Conservation (phyloP, 2,113 vertebrate species). For the Perccottus glenii region DNA sequence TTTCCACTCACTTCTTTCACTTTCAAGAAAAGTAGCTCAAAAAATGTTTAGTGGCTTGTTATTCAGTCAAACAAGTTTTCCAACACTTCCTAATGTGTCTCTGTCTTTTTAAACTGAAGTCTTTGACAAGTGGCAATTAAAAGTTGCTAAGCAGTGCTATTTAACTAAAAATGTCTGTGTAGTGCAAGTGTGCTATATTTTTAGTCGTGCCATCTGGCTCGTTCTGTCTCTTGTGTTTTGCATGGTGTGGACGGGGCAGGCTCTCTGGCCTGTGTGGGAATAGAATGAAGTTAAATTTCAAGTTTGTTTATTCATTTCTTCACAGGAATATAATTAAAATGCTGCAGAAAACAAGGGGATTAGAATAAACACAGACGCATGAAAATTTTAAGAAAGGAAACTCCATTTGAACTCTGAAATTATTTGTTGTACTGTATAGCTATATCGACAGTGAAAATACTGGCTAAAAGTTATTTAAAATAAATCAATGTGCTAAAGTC, state of each 20-base stretch:
- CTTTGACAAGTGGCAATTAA: conserved; percentile 19
- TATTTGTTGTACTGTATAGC: too few species aligned
- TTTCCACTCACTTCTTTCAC: background rate
- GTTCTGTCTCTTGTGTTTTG: conserved; percentile 26
- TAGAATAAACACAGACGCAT: too few species aligned
- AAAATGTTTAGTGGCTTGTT: too few species aligned
- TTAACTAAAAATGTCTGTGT: conserved; percentile 26
- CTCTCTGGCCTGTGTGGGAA: conserved; percentile 20
- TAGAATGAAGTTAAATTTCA: conserved; percentile 15
- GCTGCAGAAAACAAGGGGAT: too few species aligned
- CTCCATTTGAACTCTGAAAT: too few species aligned
- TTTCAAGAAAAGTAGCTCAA: background rate
- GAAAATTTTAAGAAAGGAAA: too few species aligned
- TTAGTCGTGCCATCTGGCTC: conserved; percentile 29
- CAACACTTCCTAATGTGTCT: too few species aligned
- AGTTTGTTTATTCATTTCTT: background rate
- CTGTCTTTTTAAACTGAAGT: conserved; percentile 5
- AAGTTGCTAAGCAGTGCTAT: conserved; percentile 21
- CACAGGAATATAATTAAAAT: too few species aligned
- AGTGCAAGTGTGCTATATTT: conserved; percentile 7
- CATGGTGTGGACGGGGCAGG: background rate
- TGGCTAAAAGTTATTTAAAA: too few species aligned
- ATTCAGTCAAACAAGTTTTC: too few species aligned
- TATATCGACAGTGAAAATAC: too few species aligned
- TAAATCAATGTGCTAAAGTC: too few species aligned